Base-by-base conservation (phyloP, 2,888 invertebrate species). In the Caenorhabditis japonica region DNA sequence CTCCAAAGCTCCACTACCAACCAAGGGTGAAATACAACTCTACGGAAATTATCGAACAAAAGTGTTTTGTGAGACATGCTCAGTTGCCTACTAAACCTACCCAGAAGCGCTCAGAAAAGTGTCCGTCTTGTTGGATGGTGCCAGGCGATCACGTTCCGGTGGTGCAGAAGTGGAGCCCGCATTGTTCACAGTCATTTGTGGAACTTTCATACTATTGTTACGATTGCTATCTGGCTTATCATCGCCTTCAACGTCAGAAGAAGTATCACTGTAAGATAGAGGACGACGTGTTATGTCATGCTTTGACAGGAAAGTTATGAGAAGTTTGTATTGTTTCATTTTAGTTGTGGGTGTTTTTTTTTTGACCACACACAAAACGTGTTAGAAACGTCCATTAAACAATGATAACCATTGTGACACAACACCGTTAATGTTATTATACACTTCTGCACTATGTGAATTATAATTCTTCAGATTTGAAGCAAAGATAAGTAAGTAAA, bases 21-120 rank as follows among this genome's bases (percentile, higher is more conserved):
- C 70, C 41, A 64, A 60, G 49, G 30, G 49, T 61, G 61, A 58
- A 34, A 56, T 21, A 61, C 53, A 60, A 23, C 21, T 59, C 69
- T 59, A 53, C 53, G 12, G 53, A 69, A 60, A 60, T 60, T 19
- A 55, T 69, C 68, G 47, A 61, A 72, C 39, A 55, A 51, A 36
- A 68, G 61, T 46, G 70, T 47, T 55, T 46, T 66, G 56, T 44
- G 46, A 71, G 47, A 64, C 70, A 77, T 75, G 72, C 69, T 19
- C 33, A 23, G 30, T 19, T 3, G 15, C n/a, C 43, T 33, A 44
- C 36, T 34, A 62, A 62, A 56, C 74, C 43, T 51, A 76, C 76
- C 77, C 77, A 2, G 68, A 47, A 10, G 78, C 74, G 38, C 64
- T 74, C 25, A 79, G 47, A 7, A 79, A 71, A 4, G 78, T 79